Percentiles rank a stretch among this genome's conserved stretches.
These are phyloP conservation scores for Bos taurus DNA, from an alignment of 2,113 vertebrate genomes.

Conservation along the genomic window ARS-UCD2.0 NC_037330.1:96347501-96348000, in stretches of 20 bases:
- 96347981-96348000: conserved; percentile 62
- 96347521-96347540: not conserved
- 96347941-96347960: conserved; percentile 50
- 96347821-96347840: not conserved
- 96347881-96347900: conserved; percentile 2
- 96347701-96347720: not conserved
- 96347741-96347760: too few relatives aligned
- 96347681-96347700: not conserved
- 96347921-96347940: conserved; percentile 41
- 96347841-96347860: not conserved
- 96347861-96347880: not conserved
- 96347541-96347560: not conserved
- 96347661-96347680: not conserved
- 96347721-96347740: not conserved
- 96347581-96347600: not conserved
- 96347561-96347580: not conserved
- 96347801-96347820: not conserved
- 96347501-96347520: not conserved
- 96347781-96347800: too few relatives aligned
- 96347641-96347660: not conserved
- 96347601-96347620: not conserved
- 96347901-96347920: conserved; percentile 40
- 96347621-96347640: not conserved
- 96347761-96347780: too few relatives aligned
- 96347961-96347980: conserved; percentile 57